Evolutionary conservation across 35 echinoderm and acorn worm species (phyloP).

Genomic region (Ophiothrix spiculata): DNA sequence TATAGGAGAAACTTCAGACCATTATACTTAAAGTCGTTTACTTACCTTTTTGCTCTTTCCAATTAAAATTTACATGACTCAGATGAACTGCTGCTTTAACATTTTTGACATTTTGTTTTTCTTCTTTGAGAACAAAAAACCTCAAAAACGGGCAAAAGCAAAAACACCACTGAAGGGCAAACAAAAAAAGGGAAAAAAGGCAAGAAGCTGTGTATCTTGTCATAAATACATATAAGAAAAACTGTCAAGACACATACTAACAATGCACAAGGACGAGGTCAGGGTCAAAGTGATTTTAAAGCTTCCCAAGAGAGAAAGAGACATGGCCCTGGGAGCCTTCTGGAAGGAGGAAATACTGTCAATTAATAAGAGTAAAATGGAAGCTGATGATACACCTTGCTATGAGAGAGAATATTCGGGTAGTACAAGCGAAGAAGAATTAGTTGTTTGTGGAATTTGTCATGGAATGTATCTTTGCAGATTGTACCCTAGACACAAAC

Average conservation of each 20-base stretch:
- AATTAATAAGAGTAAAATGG: background rate
- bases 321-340: background rate
- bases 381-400: background rate
- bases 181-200: background rate
- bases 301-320: background rate
- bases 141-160: background rate
- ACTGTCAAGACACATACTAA: background rate
- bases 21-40: too few species aligned
- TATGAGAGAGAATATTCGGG: background rate
- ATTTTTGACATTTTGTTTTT: background rate
- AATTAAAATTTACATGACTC: too few species aligned
- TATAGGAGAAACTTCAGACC: too few species aligned
- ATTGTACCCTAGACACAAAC: background rate
- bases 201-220: background rate
- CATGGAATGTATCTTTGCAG: background rate
- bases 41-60: too few species aligned
- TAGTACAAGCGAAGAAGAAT: background rate
- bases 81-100: too few species aligned
- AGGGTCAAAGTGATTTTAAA: background rate
- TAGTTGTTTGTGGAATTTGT: background rate
- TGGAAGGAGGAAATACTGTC: background rate
- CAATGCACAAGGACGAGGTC: background rate
- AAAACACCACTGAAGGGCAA: background rate
- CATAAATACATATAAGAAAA: background rate
- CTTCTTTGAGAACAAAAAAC: background rate